Conservation (phyloP, 2,888 invertebrate species). For the Steinernema scapterisci region DNA sequence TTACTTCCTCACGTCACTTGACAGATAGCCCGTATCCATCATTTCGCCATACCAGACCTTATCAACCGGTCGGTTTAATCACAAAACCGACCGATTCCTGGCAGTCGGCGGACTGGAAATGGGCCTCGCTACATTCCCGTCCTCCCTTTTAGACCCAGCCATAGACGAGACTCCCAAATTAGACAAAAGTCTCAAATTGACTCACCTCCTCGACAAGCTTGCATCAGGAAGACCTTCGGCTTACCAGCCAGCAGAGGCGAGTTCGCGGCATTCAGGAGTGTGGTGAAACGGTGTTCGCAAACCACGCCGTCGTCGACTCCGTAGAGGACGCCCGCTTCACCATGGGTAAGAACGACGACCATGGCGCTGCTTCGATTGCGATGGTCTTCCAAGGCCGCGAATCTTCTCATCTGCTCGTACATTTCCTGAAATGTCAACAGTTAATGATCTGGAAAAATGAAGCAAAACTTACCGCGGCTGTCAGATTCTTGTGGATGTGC, state of each 20-base stretch:
- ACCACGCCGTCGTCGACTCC: background rate
- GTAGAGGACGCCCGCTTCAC: conserved; percentile 6
- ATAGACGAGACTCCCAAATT: too few species aligned
- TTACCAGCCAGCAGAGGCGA: conserved; percentile 12
- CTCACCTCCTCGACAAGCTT: conserved; percentile 24
- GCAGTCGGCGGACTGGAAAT: too few species aligned
- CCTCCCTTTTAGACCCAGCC: too few species aligned
- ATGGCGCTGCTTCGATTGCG: conserved; percentile 16
- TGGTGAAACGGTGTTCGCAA: background rate
- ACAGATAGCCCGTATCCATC: too few species aligned
- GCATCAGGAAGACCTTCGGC: conserved; percentile 17
- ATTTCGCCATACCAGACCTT: too few species aligned
- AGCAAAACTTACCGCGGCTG: background rate
- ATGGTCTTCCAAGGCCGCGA: conserved; percentile 8
- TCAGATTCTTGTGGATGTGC: conserved; percentile 8
- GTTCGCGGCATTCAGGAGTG: background rate
- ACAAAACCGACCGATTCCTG: too few species aligned
- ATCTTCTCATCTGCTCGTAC: background rate
- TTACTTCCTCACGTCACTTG: too few species aligned
- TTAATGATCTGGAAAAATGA: background rate
- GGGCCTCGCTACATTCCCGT: too few species aligned
- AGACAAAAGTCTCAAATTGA: too few species aligned
- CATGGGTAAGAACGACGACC: conserved; percentile 1
- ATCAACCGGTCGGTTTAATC: too few species aligned
- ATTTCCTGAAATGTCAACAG: background rate